These are phyloP conservation scores for Chaetodon trifasciatus DNA, from an alignment of 2,797 vertebrate species.

Conservation along the genomic window DNA sequence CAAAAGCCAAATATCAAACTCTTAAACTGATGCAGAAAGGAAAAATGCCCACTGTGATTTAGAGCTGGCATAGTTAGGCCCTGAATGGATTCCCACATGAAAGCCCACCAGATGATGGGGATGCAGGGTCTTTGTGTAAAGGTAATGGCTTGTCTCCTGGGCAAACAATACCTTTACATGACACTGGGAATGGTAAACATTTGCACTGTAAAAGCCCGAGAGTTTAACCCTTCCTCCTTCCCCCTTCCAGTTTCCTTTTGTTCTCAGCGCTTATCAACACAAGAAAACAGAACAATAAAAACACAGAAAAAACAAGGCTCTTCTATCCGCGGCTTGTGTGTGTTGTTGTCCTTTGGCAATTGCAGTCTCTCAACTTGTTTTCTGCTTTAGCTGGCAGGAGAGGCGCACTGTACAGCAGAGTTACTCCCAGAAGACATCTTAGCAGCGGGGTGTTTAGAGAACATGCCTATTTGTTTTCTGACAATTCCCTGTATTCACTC, in stretches of 20 bases:
- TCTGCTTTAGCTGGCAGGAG: constrained; percentile 76
- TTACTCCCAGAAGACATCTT: constrained; percentile 73
- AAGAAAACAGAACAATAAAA: constrained; percentile 76
- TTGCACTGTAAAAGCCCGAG: constrained; percentile 78
- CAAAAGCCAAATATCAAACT: constrained; percentile 67
- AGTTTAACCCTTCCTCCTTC: constrained; percentile 74
- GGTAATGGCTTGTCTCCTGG: constrained; percentile 75
- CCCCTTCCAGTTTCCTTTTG: constrained; percentile 68
- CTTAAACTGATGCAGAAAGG: constrained; percentile 42
- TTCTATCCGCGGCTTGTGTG: constrained; percentile 61
- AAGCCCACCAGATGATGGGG: constrained; percentile 50
- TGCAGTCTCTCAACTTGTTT: constrained; percentile 81
- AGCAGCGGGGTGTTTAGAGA: constrained; percentile 74
- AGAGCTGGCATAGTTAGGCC: constrained; percentile 54
- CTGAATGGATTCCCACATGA: constrained; percentile 66
- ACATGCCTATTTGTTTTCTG: constrained; percentile 71
- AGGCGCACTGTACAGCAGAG: constrained; percentile 68
- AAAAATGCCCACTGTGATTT: constrained; percentile 55
- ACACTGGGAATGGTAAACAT: constrained; percentile 85
- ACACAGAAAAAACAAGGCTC: constrained; percentile 54
- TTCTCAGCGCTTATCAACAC: constrained; percentile 74
- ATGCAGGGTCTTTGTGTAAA: constrained; percentile 62
- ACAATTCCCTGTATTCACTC: constrained; percentile 47
- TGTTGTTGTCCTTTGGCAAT: constrained; percentile 84
- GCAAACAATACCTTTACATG: constrained; percentile 80